phyloP scores from a whole-genome alignment of 2,113 vertebrate species.

The Petrocephalus microphthalmus region DNA sequence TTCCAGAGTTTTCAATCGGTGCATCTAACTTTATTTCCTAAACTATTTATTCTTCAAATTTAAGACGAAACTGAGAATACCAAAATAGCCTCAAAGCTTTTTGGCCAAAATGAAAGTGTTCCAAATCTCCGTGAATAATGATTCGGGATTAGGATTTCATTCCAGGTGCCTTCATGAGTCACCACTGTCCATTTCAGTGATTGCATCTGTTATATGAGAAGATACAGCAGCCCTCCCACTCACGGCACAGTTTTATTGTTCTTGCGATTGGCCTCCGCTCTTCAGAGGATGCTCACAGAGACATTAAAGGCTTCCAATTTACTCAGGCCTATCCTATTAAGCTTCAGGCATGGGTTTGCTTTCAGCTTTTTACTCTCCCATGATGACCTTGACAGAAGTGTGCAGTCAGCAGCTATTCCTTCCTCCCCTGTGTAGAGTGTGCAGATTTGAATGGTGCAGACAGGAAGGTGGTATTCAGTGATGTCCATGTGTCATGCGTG shows the following conservation, averaged over 20 bases:
- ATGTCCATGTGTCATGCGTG: not conserved
- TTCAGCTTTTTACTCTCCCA: not conserved
- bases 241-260: not conserved
- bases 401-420: not conserved
- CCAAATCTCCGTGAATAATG: not conserved
- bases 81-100: not conserved
- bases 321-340: not conserved
- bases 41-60: not conserved
- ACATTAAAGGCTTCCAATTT: not conserved
- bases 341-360: not conserved
- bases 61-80: not conserved
- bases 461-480: not conserved
- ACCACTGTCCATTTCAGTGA: not conserved
- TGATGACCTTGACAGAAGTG: not conserved
- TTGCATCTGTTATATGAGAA: not conserved
- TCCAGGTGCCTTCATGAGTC: not conserved
- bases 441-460: not conserved
- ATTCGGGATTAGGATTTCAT: not conserved
- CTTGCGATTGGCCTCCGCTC: not conserved
- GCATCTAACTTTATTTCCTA: not conserved
- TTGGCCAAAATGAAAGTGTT: not conserved
- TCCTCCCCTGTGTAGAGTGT: not conserved
- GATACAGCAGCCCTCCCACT: not conserved
- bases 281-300: not conserved
- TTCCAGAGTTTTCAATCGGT: not conserved